Percentiles rank a stretch among this genome's conserved stretches.
These are phyloP conservation scores for Amitus sp. DNA, from an alignment of 2,888 invertebrate species.

Conservation along the genomic window DNA sequence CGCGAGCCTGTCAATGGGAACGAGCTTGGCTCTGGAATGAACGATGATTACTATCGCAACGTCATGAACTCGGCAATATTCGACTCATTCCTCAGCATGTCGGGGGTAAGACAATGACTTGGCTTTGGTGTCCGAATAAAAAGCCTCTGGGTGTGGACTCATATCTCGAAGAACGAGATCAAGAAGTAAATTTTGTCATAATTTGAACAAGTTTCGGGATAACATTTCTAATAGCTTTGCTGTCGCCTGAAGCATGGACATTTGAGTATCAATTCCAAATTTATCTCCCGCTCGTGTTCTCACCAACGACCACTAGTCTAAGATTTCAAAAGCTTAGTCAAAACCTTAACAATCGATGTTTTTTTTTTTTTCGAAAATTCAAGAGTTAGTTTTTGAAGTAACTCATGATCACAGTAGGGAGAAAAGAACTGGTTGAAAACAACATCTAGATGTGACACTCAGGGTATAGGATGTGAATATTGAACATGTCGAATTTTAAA, in stretches of 20 bases:
- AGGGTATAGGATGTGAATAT: no score
- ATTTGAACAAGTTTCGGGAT: slow-evolving; percentile 42
- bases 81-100: slow-evolving; percentile 7
- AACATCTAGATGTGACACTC: no score
- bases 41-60: slow-evolving; percentile 30
- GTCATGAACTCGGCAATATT: slow-evolving; percentile 29
- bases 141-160: slow-evolving; percentile 16
- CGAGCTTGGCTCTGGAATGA: slow-evolving; percentile 22
- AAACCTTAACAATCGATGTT: no score
- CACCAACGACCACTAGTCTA: no score
- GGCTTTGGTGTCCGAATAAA: slow-evolving; percentile 1
- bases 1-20: slow-evolving; percentile 32
- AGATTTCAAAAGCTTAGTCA: no score
- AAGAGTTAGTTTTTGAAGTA: no score
- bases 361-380: no score
- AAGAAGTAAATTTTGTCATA: slow-evolving; percentile 35
- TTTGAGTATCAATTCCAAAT: no score
- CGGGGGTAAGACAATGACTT: slow-evolving; percentile 8
- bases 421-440: no score
- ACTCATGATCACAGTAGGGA: no score
- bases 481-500: no score
- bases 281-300: no score
- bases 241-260: slow-evolving; percentile 13
- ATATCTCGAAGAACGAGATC: slow-evolving; percentile 29
- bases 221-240: slow-evolving; percentile 27